Conservation (phyloP, 2,113 vertebrate genomes). For the Shinisaurus crocodilurus region DNA sequence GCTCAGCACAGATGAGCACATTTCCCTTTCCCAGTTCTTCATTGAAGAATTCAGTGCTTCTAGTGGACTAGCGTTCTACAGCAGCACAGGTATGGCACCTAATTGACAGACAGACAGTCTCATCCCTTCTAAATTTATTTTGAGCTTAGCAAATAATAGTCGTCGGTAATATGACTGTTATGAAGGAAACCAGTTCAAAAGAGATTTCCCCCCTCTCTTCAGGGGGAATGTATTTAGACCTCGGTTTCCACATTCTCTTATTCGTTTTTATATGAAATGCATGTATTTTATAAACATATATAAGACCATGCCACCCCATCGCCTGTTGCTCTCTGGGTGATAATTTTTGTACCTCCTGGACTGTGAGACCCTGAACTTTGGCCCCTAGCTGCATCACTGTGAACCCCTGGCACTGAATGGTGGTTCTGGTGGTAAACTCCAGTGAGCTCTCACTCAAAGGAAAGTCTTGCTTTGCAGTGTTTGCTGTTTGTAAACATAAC, state of each 20-base stretch:
- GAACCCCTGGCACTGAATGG: not conserved
- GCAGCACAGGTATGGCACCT: constrained; percentile 86
- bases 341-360: too few relatives aligned
- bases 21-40: constrained; percentile 92
- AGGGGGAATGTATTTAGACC: not conserved
- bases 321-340: too few relatives aligned
- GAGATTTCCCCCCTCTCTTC: not conserved
- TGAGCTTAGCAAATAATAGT: constrained; percentile 7
- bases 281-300: not conserved
- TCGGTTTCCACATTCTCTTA: not conserved
- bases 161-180: not conserved
- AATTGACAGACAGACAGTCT: constrained; percentile 3
- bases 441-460: not conserved
- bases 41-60: constrained; percentile 91
- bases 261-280: not conserved
- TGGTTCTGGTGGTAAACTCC: not conserved
- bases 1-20: constrained; percentile 87
- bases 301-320: not conserved
- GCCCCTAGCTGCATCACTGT: too few relatives aligned
- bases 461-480: not conserved
- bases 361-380: too few relatives aligned
- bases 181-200: constrained; percentile 18
- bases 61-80: constrained; percentile 91
- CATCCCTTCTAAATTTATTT: constrained; percentile 7
- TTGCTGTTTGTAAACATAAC: not conserved